Conservation (phyloP, 2,888 invertebrate genomes). For the Agriotes lineatus region DNA sequence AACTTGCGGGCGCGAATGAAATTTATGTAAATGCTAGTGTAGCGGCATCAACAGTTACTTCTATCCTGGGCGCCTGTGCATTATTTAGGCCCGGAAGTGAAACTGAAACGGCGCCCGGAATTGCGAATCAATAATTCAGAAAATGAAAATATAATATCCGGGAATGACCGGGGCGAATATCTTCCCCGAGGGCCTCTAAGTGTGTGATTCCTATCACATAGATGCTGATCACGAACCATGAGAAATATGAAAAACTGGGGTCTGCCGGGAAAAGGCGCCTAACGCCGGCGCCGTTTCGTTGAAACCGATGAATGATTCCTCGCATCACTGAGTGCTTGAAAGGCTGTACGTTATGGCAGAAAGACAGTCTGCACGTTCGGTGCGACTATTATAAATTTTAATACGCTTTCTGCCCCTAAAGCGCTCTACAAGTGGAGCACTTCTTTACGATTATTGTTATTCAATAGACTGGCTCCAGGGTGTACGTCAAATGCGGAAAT, state of each 20-base stretch:
- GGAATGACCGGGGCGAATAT: conserved; percentile 15
- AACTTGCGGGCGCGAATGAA: no score
- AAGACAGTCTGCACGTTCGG: conserved; percentile 13
- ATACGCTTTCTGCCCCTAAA: conserved; percentile 1
- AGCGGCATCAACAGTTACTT: background rate
- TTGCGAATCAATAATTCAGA: conserved; percentile 19
- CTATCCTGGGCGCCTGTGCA: background rate
- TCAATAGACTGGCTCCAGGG: no score
- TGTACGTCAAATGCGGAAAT: no score
- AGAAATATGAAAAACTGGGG: conserved; percentile 56
- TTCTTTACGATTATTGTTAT: background rate
- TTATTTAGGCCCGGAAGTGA: conserved; percentile 4
- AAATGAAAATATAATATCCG: conserved; percentile 22
- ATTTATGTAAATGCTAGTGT: background rate
- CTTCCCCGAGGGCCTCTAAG: conserved; percentile 20
- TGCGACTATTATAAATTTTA: conserved; percentile 18
- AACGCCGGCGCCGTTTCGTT: conserved; percentile 54
- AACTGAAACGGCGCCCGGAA: background rate
- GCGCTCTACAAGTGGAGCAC: background rate
- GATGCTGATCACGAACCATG: conserved; percentile 55
- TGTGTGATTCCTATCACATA: conserved; percentile 40
- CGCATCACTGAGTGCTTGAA: conserved; percentile 48
- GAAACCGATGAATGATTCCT: conserved; percentile 53
- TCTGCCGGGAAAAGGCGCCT: conserved; percentile 49
- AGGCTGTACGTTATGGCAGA: conserved; percentile 34